Base-by-base conservation (phyloP, 2,113 vertebrate genomes). In the Peromyscus leucopus region DNA sequence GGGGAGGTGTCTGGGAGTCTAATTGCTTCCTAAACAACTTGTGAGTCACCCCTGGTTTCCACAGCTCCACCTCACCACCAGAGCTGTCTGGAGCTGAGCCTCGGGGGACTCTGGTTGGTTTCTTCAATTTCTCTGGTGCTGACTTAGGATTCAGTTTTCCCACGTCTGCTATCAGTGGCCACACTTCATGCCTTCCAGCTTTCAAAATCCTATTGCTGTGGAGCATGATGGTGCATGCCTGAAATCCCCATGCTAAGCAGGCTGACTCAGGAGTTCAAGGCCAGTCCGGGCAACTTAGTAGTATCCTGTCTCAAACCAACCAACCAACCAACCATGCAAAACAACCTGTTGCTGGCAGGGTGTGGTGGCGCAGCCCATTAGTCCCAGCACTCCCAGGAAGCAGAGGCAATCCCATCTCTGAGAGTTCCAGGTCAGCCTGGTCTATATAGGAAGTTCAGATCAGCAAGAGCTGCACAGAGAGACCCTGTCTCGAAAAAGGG, bases 121-220 rank as follows among this genome's bases (percentile, higher is more conserved):
- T 94, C 71, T 93, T 22, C 0, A 90, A 84, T 90, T 85, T 82
- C 75, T 80, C 74, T 61, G 57, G 13, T 83, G 78, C 72, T 87
- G 21, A 33, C 17, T 90, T 93, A 75, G 65, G 76, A 89, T 85
- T 97, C 86, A 17, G 5, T 90, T 86, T 93, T 92, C 48, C 71
- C 42, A 2, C 4, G 5, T 92, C 59, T 95, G 72, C n/a, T 76
- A 33, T 67, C 57, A 78, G 10, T 92, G 72, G 78, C 7, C 22
- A 93, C 15, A 84, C 51, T 96, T 93, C 42, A 93, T 51, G 85
- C 51, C 93, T 93, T 78, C 7, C 7, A 69, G 31, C 22, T 89
- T 89, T 94, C 57, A 59, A 91, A 91, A 74, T 79, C 67, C 46
- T 88, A 78, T 55, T 63, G 19, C 72, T 94, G 39, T 46, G 28